Conservation (phyloP, 2,113 vertebrate genomes). For the Paracanthobrama guichenoti region DNA sequence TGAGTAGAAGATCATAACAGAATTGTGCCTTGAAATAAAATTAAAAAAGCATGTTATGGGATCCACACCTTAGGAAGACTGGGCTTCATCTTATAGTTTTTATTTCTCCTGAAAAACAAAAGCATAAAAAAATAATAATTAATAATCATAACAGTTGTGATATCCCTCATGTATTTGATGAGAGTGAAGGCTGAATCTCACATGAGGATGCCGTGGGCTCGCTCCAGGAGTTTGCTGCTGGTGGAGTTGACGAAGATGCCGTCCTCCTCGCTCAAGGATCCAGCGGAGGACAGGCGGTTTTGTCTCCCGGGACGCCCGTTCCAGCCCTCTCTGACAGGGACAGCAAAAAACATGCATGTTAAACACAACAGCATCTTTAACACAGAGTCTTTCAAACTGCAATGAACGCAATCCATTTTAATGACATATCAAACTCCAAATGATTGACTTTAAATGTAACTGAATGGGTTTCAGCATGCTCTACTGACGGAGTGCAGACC, state of each 20-base stretch:
- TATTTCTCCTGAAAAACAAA: conserved; percentile 85
- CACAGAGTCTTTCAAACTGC: background rate
- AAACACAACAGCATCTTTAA: background rate
- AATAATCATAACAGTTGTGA: background rate
- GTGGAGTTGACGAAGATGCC: conserved; percentile 88
- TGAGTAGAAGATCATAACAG: background rate
- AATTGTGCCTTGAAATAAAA: too few species aligned
- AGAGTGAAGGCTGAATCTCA: conserved; percentile 71
- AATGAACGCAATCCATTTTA: background rate
- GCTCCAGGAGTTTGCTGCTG: conserved; percentile 94
- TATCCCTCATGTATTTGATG: background rate
- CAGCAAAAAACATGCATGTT: conserved; percentile 49
- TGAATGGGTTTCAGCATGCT: too few species aligned
- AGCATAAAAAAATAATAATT: background rate
- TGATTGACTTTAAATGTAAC: too few species aligned
- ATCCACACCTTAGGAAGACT: conserved; percentile 90
- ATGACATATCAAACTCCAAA: background rate
- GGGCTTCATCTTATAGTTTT: conserved; percentile 89
- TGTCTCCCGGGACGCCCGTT: conserved; percentile 80
- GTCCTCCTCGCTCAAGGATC: conserved; percentile 84
- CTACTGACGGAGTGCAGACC: background rate
- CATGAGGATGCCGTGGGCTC: conserved; percentile 98
- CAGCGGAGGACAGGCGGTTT: conserved; percentile 71
- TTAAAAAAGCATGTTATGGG: background rate
- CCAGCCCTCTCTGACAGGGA: conserved; percentile 78